Conservation (phyloP, 92 coral and sea anemone species). For the Pocillopora meandrina region DNA sequence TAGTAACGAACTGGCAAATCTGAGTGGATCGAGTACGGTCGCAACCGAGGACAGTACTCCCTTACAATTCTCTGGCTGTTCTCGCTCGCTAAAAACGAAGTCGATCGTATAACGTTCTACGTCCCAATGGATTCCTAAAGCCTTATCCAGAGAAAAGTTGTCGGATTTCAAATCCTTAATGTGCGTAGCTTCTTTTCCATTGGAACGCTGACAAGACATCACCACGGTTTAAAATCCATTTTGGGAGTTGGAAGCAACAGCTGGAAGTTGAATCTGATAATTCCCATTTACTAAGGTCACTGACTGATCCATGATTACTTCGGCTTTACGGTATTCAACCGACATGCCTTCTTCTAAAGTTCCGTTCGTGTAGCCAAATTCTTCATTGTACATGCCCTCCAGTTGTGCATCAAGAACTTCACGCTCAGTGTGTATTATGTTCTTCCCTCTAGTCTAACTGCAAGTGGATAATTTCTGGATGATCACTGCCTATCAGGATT, state of each 20-base stretch:
- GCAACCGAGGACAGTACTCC: no score
- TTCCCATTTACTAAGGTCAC: slow-evolving; percentile 66
- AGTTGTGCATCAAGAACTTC: slow-evolving; percentile 44
- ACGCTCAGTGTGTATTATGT: slow-evolving; percentile 36
- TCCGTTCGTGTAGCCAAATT: slow-evolving; percentile 36
- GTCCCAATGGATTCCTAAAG: slow-evolving; percentile 67
- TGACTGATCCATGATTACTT: slow-evolving; percentile 61
- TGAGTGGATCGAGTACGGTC: no score
- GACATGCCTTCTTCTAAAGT: slow-evolving; percentile 36
- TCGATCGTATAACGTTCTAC: slow-evolving; percentile 52
- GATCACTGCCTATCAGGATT: slow-evolving; percentile 67
- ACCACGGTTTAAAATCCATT: slow-evolving; percentile 65
- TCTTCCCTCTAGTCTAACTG: slow-evolving; percentile 55
- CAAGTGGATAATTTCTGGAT: slow-evolving; percentile 63
- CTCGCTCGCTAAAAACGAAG: slow-evolving; percentile 24
- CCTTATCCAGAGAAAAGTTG: slow-evolving; percentile 58
- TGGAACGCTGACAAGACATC: slow-evolving; percentile 66
- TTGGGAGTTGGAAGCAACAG: slow-evolving; percentile 64
- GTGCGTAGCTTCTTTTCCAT: slow-evolving; percentile 39
- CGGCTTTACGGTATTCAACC: slow-evolving; percentile 64
- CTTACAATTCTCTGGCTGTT: slow-evolving; percentile 59
- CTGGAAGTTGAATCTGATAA: slow-evolving; percentile 59
- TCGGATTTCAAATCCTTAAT: slow-evolving; percentile 49
- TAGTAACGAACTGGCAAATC: no score
- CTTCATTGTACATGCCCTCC: slow-evolving; percentile 6